Conservation (phyloP, 2,888 invertebrate species). For the Elysia crispata region DNA sequence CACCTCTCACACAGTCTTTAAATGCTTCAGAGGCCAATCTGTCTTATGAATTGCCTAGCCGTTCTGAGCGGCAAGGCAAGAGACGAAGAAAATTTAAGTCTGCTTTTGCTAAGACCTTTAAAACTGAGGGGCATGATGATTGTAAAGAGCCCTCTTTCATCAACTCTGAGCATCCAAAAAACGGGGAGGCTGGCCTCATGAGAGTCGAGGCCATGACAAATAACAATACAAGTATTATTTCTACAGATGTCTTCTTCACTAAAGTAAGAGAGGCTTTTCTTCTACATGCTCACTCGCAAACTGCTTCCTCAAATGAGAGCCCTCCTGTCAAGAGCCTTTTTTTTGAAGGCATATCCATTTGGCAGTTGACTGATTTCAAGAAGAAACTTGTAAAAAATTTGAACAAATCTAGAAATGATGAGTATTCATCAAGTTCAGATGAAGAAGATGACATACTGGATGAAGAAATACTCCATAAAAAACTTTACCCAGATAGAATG, state of each 20-base stretch:
- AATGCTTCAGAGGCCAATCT: too few species aligned
- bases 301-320: too few species aligned
- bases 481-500: background rate
- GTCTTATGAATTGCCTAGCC: too few species aligned
- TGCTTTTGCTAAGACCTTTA: too few species aligned
- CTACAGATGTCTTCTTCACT: too few species aligned
- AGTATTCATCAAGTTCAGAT: slow-evolving; percentile 49
- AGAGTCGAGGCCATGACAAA: background rate
- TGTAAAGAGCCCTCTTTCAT: background rate
- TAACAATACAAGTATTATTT: too few species aligned
- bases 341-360: slow-evolving; percentile 15
- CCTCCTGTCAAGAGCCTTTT: background rate
- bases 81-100: too few species aligned
- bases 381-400: slow-evolving; percentile 30
- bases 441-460: slow-evolving; percentile 48
- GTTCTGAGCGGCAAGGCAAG: too few species aligned
- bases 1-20: too few species aligned
- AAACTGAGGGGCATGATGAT: background rate
- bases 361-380: background rate
- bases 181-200: slow-evolving; percentile 29
- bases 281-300: too few species aligned
- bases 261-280: too few species aligned
- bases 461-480: slow-evolving; percentile 1
- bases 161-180: slow-evolving; percentile 39
- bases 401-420: slow-evolving; percentile 11